Evolutionary conservation across 2,888 invertebrate genomes (phyloP).

Genomic region (Lypha dubia): DNA sequence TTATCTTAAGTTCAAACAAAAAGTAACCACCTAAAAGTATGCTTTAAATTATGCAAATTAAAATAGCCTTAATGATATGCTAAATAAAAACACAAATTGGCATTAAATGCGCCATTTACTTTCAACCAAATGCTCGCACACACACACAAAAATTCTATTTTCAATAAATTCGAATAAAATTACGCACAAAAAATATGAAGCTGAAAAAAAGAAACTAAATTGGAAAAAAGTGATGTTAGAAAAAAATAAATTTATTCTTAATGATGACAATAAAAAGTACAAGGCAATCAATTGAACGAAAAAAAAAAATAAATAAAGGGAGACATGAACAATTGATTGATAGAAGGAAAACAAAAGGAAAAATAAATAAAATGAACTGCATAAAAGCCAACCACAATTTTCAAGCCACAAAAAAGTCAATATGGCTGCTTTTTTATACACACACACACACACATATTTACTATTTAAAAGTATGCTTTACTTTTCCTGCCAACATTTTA

Average conservation of each 20-base stretch:
- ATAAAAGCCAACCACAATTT: not conserved
- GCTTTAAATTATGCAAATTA: constrained; percentile 14
- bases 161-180: not conserved
- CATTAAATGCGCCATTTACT: constrained; percentile 56
- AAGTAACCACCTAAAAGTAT: constrained; percentile 12
- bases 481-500: not conserved
- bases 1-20: not conserved
- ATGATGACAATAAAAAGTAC: constrained; percentile 44
- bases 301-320: constrained; percentile 9
- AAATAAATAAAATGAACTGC: constrained; percentile 10
- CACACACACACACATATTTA: not conserved
- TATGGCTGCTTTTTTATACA: not conserved
- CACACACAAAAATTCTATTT: not conserved
- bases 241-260: constrained; percentile 45
- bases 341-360: constrained; percentile 20
- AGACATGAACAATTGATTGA: constrained; percentile 47
- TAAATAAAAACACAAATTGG: constrained; percentile 36
- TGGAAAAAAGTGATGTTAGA: not conserved
- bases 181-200: not conserved
- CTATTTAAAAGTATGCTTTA: constrained; percentile 39
- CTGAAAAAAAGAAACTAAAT: constrained; percentile 16
- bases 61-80: constrained; percentile 19
- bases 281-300: constrained; percentile 20
- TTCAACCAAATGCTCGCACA: not conserved
- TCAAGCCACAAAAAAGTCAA: constrained; percentile 19